Percentiles rank a stretch among this genome's conserved stretches.
Conservation (phyloP, 2,797 vertebrate species). For the Anguilla megastoma region DNA sequence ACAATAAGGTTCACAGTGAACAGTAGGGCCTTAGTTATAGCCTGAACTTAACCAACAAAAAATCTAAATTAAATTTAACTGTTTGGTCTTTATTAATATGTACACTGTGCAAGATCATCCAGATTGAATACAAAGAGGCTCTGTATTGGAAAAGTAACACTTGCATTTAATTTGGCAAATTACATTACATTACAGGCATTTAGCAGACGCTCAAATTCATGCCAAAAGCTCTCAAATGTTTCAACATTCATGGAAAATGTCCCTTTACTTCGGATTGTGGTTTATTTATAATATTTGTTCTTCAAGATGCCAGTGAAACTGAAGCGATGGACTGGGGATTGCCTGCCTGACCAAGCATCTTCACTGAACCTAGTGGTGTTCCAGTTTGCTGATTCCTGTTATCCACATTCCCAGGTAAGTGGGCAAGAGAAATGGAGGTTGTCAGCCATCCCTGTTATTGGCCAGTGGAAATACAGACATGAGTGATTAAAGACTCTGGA, state of each 20-base stretch:
- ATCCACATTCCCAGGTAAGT: neutral
- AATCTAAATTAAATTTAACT: neutral
- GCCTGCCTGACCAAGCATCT: neutral
- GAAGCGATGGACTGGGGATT: neutral
- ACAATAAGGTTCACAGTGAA: neutral
- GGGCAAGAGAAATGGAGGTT: neutral
- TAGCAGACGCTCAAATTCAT: too few species aligned
- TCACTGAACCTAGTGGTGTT: neutral
- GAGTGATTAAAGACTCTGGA: constrained; percentile 11
- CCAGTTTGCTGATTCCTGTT: neutral
- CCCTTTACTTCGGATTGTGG: neutral
- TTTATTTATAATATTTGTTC: neutral
- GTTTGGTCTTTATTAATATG: neutral
- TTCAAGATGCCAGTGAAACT: neutral
- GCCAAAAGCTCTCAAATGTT: neutral
- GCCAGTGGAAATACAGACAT: neutral
- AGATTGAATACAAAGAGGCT: neutral
- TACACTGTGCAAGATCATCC: neutral
- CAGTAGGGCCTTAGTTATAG: neutral
- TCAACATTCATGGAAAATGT: neutral
- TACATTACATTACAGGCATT: too few species aligned
- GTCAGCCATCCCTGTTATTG: neutral
- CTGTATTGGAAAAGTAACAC: neutral
- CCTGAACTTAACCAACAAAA: neutral
- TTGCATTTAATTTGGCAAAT: neutral